Evolutionary conservation across 1,140 invertebrate species (phyloP), one percentile per base, ranked within the genome.

Genomic region (Solenopsis fugax): DNA sequence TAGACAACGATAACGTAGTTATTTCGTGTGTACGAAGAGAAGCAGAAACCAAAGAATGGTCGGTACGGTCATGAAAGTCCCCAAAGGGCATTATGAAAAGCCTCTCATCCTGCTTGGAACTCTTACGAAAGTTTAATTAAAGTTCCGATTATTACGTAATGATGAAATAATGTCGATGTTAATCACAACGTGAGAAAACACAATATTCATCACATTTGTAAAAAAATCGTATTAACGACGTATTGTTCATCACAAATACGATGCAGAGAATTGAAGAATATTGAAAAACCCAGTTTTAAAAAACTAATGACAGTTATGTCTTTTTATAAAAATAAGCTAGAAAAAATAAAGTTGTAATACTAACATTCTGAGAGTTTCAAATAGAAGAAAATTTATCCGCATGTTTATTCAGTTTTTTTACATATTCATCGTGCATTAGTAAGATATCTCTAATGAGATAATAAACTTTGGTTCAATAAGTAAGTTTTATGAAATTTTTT

Each of bases 1-100:
- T 24, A 73, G 34, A 29, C 16, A 24, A 78, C 73, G 48, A 76
- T 75, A 81, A 89, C 48, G 18, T 41, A 75, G 88, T 89, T 89
- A 69, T 65, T 41, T 21, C 45, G 12, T 65, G 24, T 48, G 58
- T 37, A 29, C 34, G 50, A 75, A 37, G 29, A 64, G 50, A 16
- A 21, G n/a, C 13, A 18, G 56, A 64, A 64, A 37, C 29, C 24
- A 24, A 58, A 60, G 34, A 77, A 45, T 78, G 34, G 41, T 69
- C 24, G 24, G 41, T 16, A 64, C 13, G 16, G 45, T 54, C 64
- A 62, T 58, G 12, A 60, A 48, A 75, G 34, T 73, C 37, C 37
- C n/a, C n/a, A 64, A 58, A 64, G 45, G 16, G 9, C 41, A 54
- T 67, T 34, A 73, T 37, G 24, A 60, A 10, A 58, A 37, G 45